Percentiles rank a stretch among this genome's conserved stretches.
Conservation (phyloP, 2,888 invertebrate genomes). For the Itoplectis maculator region DNA sequence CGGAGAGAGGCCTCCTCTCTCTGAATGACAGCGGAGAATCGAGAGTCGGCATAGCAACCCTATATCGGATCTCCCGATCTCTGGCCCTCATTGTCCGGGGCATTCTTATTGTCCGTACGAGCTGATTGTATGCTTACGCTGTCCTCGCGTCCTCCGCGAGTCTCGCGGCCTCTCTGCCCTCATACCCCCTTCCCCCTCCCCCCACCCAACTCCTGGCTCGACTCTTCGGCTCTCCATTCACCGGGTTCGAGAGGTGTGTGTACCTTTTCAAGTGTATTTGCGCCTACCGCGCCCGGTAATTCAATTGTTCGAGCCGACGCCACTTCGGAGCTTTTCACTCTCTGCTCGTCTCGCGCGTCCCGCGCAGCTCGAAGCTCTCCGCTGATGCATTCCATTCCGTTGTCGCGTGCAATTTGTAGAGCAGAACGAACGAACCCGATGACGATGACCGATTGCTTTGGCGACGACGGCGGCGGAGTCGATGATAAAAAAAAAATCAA, state of each 20-base stretch:
- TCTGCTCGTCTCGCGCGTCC: constrained; percentile 18
- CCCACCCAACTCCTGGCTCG: constrained; percentile 21
- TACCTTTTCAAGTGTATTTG: constrained; percentile 66
- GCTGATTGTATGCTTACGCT: constrained; percentile 65
- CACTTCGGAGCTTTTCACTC: constrained; percentile 59
- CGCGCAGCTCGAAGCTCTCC: background rate
- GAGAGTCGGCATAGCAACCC: constrained; percentile 65
- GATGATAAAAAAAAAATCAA: too few relatives aligned
- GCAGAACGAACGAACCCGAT: too few relatives aligned
- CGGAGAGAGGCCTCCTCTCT: constrained; percentile 30
- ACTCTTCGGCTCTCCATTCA: constrained; percentile 65
- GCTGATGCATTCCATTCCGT: constrained; percentile 20
- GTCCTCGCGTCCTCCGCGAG: constrained; percentile 36
- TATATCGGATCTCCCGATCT: constrained; percentile 67
- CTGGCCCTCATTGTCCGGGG: constrained; percentile 67
- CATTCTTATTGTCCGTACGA: constrained; percentile 66
- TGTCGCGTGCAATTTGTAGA: constrained; percentile 27
- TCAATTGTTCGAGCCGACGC: constrained; percentile 61
- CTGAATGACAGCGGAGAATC: constrained; percentile 45
- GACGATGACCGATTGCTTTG: constrained; percentile 25
- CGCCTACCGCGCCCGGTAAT: constrained; percentile 61
- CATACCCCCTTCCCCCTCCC: constrained; percentile 2
- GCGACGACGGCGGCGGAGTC: too few relatives aligned
- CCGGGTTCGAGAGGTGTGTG: constrained; percentile 64
- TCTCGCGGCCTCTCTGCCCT: too few relatives aligned